Evolutionary conservation across 2,888 invertebrate genomes (phyloP), one percentile per base, ranked within the genome.

Genomic region (Ypsolopha sequella): DNA sequence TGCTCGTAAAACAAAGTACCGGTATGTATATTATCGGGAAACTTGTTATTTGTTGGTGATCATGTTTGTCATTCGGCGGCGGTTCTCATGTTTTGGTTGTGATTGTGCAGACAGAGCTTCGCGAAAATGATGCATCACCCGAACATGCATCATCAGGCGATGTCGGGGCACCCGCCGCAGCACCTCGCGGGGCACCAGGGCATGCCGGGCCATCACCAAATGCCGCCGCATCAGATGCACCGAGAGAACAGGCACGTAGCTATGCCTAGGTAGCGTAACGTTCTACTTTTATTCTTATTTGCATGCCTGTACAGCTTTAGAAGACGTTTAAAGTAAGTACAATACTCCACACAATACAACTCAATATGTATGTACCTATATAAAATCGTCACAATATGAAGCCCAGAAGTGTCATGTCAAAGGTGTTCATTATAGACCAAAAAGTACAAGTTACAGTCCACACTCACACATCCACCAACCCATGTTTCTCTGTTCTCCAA

Each of bases 141-240:
- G 76, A 87, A 86, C 77, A 84, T 87, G 82, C 87, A 87, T 80
- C 87, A 86, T 77, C 87, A 84, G 76, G 73, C 80, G 66, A 85
- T 86, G 76, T 79, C 85, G 59, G 87, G 85, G 61, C 87, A 85
- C 66, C 87, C 86, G 64, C 77, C 81, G 58, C 87, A 85, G 66
- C 86, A 86, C 70, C 68, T 85, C 68, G 73, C 73, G 53, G 79
- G 75, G 53, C 85, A 82, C 67, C 84, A 84, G 62, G 76, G 73
- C 39, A 76, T 85, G 74, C 75, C 84, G 56, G 66, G 65, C 36
- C 91, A 91, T 76, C 91, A 91, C 76, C 89, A 89, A 68, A 87
- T 90, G 75, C 88, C 90, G 70, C 90, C 90, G 65, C 90, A 90
- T 76, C 89, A 90, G 66, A 87, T 91, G 78, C 90, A 90, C 68